Evolutionary conservation across 2,797 vertebrate species (phyloP).

Genomic region (Phrynocephalus guinanensis): DNA sequence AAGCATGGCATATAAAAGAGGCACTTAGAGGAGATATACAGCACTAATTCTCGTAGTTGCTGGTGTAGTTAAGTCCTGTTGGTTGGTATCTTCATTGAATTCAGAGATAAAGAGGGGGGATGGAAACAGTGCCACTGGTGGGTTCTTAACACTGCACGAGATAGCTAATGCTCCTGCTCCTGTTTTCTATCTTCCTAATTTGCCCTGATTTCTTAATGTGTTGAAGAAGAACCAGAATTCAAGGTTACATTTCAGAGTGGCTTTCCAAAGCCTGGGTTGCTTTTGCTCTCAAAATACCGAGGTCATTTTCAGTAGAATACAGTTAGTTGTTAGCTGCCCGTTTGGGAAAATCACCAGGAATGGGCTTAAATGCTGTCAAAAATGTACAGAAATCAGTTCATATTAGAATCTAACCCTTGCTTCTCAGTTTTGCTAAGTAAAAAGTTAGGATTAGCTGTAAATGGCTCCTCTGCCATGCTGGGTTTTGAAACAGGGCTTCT

Average conservation of each 20-base stretch:
- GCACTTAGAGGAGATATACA: not conserved
- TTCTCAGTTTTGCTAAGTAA: not conserved
- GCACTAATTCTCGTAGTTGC: not conserved
- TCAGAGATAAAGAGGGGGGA: not conserved
- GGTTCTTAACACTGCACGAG: not conserved
- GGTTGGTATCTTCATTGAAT: not conserved
- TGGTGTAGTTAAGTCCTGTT: fast-evolving
- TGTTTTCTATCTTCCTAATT: not conserved
- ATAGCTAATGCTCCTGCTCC: not conserved
- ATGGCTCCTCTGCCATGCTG: not conserved
- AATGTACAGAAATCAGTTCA: not conserved
- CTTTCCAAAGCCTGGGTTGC: slow-evolving; percentile 1
- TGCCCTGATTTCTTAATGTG: not conserved
- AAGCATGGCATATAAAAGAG: not conserved
- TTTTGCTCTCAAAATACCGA: not conserved
- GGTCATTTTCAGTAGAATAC: not conserved
- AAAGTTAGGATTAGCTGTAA: not conserved
- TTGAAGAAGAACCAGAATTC: not conserved
- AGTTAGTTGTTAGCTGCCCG: not conserved
- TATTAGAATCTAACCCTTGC: not conserved
- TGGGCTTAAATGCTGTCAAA: not conserved
- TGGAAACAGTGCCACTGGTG: not conserved
- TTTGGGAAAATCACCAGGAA: not conserved
- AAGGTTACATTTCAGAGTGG: not conserved
- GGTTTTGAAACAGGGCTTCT: not conserved